A percentile compares a stretch with the other conserved stretches of the same genome.
These are phyloP conservation scores for cattle (Bos taurus) DNA, from an alignment of 2,113 vertebrate species.

Conservation along the genomic window ARS-UCD2.0 NC_037332.1:88839001-88839500, in stretches of 20 bases:
- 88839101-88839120: not conserved
- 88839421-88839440: not conserved
- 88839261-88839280: not conserved
- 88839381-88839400: not conserved
- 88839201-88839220: not conserved
- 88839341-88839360: not conserved
- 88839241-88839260: not conserved
- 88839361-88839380: not conserved
- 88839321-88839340: not conserved
- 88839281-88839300: not conserved
- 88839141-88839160: not conserved
- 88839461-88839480: not conserved
- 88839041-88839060: not conserved
- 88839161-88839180: not conserved
- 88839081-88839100: not conserved
- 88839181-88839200: not conserved
- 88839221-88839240: not conserved
- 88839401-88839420: not conserved
- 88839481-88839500: not conserved
- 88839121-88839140: not conserved
- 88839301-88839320: not conserved
- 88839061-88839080: not conserved
- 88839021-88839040: not conserved
- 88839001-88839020: not conserved
- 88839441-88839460: conserved; percentile 1